Conservation (phyloP, 2,113 vertebrate species). For the Philantomba maxwellii region DNA sequence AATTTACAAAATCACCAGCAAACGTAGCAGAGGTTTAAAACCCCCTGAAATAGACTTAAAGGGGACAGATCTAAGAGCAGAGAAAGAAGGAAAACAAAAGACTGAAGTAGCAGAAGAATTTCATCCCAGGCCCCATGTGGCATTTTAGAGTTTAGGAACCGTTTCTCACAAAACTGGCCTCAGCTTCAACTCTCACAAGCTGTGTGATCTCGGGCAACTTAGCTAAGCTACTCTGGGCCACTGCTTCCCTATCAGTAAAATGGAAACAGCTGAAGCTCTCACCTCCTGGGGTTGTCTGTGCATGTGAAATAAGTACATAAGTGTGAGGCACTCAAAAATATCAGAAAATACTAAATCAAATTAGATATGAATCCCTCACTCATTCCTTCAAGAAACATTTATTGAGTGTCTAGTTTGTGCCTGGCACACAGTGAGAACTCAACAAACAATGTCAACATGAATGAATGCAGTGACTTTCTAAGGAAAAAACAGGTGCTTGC, state of each 20-base stretch:
- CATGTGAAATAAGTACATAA: background rate
- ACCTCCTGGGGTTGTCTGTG: background rate
- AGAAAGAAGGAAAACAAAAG: background rate
- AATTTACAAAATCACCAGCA: background rate
- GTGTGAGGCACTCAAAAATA: background rate
- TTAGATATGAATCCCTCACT: background rate
- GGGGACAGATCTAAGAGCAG: background rate
- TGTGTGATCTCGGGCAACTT: background rate
- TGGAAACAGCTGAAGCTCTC: background rate
- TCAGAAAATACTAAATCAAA: background rate
- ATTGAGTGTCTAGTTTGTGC: background rate
- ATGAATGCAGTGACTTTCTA: background rate
- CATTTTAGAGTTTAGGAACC: background rate
- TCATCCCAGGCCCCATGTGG: background rate
- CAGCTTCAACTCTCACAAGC: background rate
- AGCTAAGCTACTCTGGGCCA: background rate
- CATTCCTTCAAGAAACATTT: background rate
- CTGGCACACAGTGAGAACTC: background rate
- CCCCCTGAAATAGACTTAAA: background rate
- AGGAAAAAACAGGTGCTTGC: background rate
- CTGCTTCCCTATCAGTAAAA: background rate
- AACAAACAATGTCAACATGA: background rate
- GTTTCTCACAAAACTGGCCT: background rate
- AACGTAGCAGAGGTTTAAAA: background rate
- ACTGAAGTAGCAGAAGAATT: background rate